These are phyloP conservation scores for Bufo bufo DNA, from an alignment of 2,113 vertebrate species.

Conservation along the genomic window DNA sequence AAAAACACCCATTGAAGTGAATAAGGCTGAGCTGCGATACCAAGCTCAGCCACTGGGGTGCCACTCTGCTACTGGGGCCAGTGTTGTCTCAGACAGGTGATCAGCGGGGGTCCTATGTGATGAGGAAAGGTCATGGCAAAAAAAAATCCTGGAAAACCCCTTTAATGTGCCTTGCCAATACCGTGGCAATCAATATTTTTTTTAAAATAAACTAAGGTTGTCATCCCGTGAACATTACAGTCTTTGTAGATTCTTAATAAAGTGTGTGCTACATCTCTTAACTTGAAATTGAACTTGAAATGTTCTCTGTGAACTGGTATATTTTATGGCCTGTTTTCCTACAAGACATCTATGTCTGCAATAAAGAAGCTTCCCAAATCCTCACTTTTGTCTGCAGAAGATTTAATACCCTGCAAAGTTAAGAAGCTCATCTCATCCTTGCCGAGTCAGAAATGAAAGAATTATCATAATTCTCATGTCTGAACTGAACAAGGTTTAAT, in stretches of 20 bases:
- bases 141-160: too few relatives aligned
- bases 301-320: slow-evolving; percentile 14
- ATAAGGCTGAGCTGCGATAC: too few relatives aligned
- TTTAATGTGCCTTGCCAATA: neutral
- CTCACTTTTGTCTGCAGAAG: slow-evolving; percentile 30
- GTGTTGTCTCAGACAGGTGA: too few relatives aligned
- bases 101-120: too few relatives aligned
- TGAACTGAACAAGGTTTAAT: slow-evolving; percentile 35
- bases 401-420: slow-evolving; percentile 36
- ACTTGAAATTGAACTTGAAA: slow-evolving; percentile 2
- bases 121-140: too few relatives aligned
- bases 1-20: too few relatives aligned
- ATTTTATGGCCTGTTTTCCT: slow-evolving; percentile 20
- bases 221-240: neutral
- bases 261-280: neutral
- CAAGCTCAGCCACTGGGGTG: too few relatives aligned
- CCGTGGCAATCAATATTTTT: neutral
- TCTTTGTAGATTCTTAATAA: neutral
- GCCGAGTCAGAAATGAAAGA: slow-evolving; percentile 42
- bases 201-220: neutral
- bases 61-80: too few relatives aligned
- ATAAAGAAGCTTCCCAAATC: slow-evolving; percentile 34
- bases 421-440: slow-evolving; percentile 46
- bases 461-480: slow-evolving; percentile 49
- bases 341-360: neutral